These are phyloP conservation scores for Nebria brevicollis DNA, from an alignment of 2,888 invertebrate species.

Conservation along the genomic window DNA sequence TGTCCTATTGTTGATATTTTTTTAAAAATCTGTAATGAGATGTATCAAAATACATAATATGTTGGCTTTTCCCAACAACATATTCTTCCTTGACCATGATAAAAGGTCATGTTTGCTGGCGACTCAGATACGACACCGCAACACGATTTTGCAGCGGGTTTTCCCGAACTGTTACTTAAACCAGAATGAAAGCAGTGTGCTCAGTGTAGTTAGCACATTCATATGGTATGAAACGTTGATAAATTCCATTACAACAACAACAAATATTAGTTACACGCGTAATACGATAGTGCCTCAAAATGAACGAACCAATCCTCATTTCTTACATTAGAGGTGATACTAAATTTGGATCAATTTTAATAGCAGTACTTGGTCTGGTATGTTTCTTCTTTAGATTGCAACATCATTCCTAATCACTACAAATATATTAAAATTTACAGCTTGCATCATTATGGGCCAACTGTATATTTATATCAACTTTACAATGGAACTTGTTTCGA, in stretches of 20 bases:
- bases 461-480: slow-evolving; percentile 20
- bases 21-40: neutral
- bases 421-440: slow-evolving; percentile 12
- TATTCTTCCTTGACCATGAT: neutral
- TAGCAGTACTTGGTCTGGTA: slow-evolving; percentile 13
- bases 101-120: neutral
- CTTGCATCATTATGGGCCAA: slow-evolving; percentile 34
- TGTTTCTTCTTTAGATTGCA: neutral
- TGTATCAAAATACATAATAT: neutral
- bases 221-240: neutral
- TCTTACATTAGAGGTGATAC: slow-evolving; percentile 3
- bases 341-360: neutral
- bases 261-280: neutral
- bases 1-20: no score
- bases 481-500: neutral
- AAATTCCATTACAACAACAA: neutral
- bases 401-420: neutral
- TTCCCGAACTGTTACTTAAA: neutral
- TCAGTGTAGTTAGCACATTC: neutral
- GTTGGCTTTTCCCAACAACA: neutral
- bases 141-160: neutral
- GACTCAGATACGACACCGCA: neutral
- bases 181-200: neutral
- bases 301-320: neutral
- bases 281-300: neutral